Conservation (phyloP, 2,888 invertebrate genomes). For the Ochlodes sylvanus region DNA sequence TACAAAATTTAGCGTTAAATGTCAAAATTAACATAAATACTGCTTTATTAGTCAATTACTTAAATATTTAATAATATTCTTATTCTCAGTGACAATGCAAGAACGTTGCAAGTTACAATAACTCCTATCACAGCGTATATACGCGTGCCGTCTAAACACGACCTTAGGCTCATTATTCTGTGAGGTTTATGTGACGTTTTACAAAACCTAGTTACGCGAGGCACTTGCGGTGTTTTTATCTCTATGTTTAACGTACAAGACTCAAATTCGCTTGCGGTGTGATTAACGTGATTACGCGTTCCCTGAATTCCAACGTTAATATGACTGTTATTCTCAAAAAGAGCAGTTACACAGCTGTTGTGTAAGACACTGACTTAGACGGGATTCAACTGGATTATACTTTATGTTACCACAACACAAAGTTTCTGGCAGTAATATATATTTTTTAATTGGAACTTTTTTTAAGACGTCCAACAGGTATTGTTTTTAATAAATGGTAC, state of each 20-base stretch:
- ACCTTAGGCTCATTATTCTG: slow-evolving; percentile 44
- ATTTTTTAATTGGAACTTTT: too few relatives aligned
- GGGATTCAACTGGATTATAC: slow-evolving; percentile 12
- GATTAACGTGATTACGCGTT: slow-evolving; percentile 37
- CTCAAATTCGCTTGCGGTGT: slow-evolving; percentile 15
- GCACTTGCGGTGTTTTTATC: slow-evolving; percentile 36
- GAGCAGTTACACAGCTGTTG: slow-evolving; percentile 37
- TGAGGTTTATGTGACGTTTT: slow-evolving; percentile 44
- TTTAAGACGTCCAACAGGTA: too few relatives aligned
- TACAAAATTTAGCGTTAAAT: too few relatives aligned
- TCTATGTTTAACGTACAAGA: slow-evolving; percentile 6
- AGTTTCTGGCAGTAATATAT: too few relatives aligned
- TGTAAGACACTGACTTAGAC: slow-evolving; percentile 31
- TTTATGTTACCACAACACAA: too few relatives aligned
- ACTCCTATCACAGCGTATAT: slow-evolving; percentile 9
- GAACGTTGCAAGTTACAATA: neutral
- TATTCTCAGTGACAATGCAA: too few relatives aligned
- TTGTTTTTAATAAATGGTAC: too few relatives aligned
- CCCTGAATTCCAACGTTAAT: slow-evolving; percentile 34
- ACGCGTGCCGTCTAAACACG: slow-evolving; percentile 12
- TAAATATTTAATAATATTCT: too few relatives aligned
- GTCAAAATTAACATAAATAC: too few relatives aligned
- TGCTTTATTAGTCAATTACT: too few relatives aligned
- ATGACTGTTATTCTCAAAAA: slow-evolving; percentile 34
- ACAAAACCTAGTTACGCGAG: slow-evolving; percentile 41